phyloP scores from a whole-genome alignment of 1,140 invertebrate genomes.

The Maniola jurtina region DNA sequence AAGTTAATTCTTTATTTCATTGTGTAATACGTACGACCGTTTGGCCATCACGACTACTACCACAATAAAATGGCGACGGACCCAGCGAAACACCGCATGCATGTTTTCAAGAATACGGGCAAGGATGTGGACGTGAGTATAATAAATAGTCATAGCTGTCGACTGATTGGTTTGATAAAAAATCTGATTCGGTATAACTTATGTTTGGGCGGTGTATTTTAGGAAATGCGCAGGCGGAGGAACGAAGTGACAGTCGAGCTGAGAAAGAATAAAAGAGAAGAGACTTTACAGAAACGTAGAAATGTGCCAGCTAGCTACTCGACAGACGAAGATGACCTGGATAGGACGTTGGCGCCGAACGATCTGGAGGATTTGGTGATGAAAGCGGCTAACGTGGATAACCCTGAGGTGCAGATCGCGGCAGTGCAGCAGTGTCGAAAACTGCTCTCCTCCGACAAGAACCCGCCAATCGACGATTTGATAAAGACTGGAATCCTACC shows the following conservation, averaged over 20 bases:
- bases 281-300: constrained; percentile 95
- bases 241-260: constrained; percentile 97
- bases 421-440: constrained; percentile 95
- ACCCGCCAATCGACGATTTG: constrained; percentile 98
- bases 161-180: neutral
- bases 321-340: constrained; percentile 89
- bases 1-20: constrained; percentile 70
- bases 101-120: constrained; percentile 98
- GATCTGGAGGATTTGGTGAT: constrained; percentile 86
- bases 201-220: constrained; percentile 43
- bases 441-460: constrained; percentile 96
- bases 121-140: constrained; percentile 97
- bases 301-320: constrained; percentile 93
- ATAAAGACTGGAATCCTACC: constrained; percentile 96
- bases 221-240: constrained; percentile 97
- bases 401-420: constrained; percentile 86
- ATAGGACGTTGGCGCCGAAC: constrained; percentile 82
- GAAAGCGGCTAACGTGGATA: constrained; percentile 84
- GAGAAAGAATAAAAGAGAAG: constrained; percentile 97
- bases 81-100: constrained; percentile 88
- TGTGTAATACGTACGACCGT: constrained; percentile 61
- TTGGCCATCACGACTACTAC: constrained; percentile 49
- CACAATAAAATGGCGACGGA: constrained; percentile 88
- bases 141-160: neutral
- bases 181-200: neutral